Evolutionary conservation across 1,140 invertebrate genomes (phyloP).

Genomic region (Brachionus rubens): DNA sequence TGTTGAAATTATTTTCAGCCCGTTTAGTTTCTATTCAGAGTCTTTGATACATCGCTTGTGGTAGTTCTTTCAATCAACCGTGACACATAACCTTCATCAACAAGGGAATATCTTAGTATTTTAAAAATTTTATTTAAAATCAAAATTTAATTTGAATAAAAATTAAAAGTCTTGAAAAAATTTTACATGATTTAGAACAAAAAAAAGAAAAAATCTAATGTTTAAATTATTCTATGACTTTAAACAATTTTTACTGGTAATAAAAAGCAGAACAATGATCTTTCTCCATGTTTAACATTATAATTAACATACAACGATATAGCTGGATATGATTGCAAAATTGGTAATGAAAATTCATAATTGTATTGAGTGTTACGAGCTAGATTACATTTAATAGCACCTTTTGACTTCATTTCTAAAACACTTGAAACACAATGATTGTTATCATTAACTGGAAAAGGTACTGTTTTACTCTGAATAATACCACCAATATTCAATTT

Average conservation of each 20-base stretch:
- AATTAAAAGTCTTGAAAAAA: too few relatives aligned
- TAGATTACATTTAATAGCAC: neutral
- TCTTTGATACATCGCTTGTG: too few relatives aligned
- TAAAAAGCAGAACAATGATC: constrained; percentile 6
- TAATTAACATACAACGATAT: constrained; percentile 27
- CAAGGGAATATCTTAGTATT: too few relatives aligned
- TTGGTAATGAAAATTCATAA: constrained; percentile 35
- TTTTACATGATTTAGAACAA: too few relatives aligned
- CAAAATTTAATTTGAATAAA: too few relatives aligned
- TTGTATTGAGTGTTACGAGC: neutral
- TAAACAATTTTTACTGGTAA: neutral
- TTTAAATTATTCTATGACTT: neutral
- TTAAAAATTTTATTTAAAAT: too few relatives aligned
- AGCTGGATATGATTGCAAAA: constrained; percentile 18
- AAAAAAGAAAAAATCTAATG: too few relatives aligned
- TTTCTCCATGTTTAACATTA: neutral
- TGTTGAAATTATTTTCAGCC: too few relatives aligned
- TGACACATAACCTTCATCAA: too few relatives aligned
- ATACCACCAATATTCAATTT: constrained; percentile 9
- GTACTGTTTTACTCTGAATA: neutral
- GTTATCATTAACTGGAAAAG: constrained; percentile 8
- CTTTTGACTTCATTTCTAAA: neutral
- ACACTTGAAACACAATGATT: constrained; percentile 9
- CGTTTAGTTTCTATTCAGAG: too few relatives aligned
- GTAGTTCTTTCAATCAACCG: too few relatives aligned